Conservation (phyloP, 1,140 invertebrate genomes). For the Antheraea pernyi region DNA sequence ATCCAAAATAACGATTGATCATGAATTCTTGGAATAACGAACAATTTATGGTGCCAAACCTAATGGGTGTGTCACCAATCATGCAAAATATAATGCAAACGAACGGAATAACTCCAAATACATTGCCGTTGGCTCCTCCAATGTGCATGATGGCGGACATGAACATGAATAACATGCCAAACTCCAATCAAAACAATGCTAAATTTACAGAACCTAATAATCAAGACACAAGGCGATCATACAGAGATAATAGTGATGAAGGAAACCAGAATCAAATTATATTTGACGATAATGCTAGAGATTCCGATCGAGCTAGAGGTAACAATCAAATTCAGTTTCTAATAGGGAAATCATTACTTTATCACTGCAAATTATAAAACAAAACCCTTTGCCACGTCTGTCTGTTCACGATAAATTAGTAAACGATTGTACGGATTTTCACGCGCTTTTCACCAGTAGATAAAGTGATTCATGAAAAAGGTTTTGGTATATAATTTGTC, state of each 20-base stretch:
- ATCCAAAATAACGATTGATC: no score
- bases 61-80: conserved; percentile 12
- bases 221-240: no score
- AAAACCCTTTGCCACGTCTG: no score
- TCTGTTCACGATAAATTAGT: no score
- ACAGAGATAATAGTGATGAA: no score
- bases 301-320: not conserved
- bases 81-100: conserved; percentile 13
- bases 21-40: conserved; percentile 15
- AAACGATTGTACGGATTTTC: no score
- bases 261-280: no score
- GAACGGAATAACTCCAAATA: not conserved
- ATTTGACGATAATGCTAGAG: not conserved
- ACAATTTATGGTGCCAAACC: conserved; percentile 16
- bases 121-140: not conserved
- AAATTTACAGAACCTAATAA: not conserved
- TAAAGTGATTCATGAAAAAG: no score
- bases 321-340: not conserved
- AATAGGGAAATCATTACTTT: no score
- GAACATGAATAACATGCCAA: not conserved
- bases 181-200: conserved; percentile 8
- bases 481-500: no score
- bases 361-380: no score
- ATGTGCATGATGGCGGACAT: not conserved
- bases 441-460: no score